Percentiles rank a stretch among this genome's conserved stretches.
Conservation (phyloP, 23 tunicate species). For the Trididemnum miniatum region DNA sequence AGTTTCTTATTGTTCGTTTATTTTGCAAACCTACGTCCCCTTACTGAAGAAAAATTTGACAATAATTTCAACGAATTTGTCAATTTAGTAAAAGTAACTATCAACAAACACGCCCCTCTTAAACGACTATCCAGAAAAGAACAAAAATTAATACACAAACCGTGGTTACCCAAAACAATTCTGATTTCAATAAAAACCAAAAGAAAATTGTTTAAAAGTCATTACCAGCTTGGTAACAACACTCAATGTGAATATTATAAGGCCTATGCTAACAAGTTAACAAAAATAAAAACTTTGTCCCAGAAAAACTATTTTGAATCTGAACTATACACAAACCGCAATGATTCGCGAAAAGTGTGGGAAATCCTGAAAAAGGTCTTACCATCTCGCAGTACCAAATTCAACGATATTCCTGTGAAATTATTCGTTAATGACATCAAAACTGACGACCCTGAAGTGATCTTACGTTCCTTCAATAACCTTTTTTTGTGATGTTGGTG, state of each 20-base stretch:
- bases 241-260: not conserved
- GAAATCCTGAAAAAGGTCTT: too few species aligned
- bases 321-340: not conserved
- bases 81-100: not conserved
- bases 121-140: not conserved
- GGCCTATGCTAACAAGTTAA: not conserved
- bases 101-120: not conserved
- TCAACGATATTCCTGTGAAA: too few species aligned
- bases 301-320: not conserved
- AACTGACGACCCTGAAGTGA: too few species aligned
- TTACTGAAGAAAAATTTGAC: too few species aligned
- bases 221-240: not conserved
- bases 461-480: too few species aligned
- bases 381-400: too few species aligned
- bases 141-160: not conserved
- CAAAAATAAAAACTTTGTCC: not conserved
- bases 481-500: too few species aligned
- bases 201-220: not conserved
- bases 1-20: too few species aligned
- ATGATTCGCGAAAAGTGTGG: not conserved
- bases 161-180: not conserved
- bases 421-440: too few species aligned
- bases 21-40: too few species aligned
- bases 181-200: not conserved
- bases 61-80: not conserved